Evolutionary conservation across 1,140 invertebrate species (phyloP).

Genomic region (Yoshiicerus persimilis): DNA sequence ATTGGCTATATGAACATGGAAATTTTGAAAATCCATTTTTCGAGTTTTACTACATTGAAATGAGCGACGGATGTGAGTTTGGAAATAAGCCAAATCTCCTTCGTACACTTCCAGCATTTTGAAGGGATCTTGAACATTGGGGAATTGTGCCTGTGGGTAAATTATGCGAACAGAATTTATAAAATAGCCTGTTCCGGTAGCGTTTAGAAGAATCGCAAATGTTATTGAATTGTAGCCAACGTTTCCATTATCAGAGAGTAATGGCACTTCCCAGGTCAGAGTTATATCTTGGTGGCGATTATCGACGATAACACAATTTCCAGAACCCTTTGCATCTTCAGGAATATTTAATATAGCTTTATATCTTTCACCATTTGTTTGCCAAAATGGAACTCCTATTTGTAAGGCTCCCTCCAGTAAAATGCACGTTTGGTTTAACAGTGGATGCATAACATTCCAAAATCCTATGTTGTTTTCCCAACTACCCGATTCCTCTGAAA

Average conservation of each 20-base stretch:
- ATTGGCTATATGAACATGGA: not conserved
- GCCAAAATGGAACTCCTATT: slow-evolving; percentile 9
- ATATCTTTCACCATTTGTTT: not conserved
- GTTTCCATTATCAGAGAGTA: not conserved
- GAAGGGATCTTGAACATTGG: not conserved
- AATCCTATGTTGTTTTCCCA: not conserved
- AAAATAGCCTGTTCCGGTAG: not conserved
- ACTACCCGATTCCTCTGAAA: not conserved
- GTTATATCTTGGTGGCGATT: not conserved
- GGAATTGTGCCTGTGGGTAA: not conserved
- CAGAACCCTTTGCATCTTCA: not conserved
- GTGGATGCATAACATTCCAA: not conserved
- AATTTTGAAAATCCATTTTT: not conserved
- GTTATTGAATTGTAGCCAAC: not conserved
- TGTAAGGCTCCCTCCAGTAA: not conserved
- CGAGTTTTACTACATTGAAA: not conserved
- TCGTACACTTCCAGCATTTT: too few species aligned
- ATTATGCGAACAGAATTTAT: not conserved
- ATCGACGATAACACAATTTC: not conserved
- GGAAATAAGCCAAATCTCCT: not conserved
- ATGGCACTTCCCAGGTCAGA: not conserved
- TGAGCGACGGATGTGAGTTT: not conserved
- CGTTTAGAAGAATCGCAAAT: not conserved
- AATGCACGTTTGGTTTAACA: not conserved
- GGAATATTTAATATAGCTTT: not conserved